Conservation (phyloP, 2,113 vertebrate species). For the Oreocharis arfaki region DNA sequence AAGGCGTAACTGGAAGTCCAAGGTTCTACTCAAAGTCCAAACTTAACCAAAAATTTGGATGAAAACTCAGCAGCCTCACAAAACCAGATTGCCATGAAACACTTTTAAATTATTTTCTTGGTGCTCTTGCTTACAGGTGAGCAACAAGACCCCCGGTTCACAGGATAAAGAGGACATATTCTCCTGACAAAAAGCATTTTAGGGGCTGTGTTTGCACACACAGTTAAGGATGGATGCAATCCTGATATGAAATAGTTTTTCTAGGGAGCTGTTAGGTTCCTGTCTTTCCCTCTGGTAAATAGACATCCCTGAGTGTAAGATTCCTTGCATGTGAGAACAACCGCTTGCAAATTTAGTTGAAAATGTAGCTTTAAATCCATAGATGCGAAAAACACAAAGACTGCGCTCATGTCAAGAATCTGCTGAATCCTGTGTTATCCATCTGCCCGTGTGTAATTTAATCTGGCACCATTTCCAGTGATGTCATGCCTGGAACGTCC, state of each 20-base stretch:
- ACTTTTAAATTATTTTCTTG: background rate
- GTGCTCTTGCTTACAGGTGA: background rate
- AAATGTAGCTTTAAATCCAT: background rate
- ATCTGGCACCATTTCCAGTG: conserved; percentile 42
- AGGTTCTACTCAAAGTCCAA: background rate
- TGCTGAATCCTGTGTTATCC: conserved; percentile 36
- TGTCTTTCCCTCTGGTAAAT: background rate
- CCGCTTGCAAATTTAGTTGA: background rate
- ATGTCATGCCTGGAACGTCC: conserved; percentile 56
- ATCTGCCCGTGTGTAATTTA: conserved; percentile 39
- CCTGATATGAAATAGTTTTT: background rate
- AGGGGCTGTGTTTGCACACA: background rate
- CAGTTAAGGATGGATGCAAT: background rate
- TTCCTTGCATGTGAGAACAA: background rate
- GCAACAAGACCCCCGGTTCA: background rate
- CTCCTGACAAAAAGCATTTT: background rate
- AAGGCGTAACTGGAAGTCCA: background rate
- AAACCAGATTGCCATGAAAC: background rate
- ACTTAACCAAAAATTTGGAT: background rate
- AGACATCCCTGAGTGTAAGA: background rate
- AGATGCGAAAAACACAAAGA: background rate
- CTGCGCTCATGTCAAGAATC: background rate
- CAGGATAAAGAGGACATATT: background rate
- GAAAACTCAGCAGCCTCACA: background rate
- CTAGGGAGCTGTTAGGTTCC: background rate